Evolutionary conservation across 2,888 invertebrate species (phyloP), one percentile per base, ranked within the genome.

Genomic region (Zygaena filipendulae): DNA sequence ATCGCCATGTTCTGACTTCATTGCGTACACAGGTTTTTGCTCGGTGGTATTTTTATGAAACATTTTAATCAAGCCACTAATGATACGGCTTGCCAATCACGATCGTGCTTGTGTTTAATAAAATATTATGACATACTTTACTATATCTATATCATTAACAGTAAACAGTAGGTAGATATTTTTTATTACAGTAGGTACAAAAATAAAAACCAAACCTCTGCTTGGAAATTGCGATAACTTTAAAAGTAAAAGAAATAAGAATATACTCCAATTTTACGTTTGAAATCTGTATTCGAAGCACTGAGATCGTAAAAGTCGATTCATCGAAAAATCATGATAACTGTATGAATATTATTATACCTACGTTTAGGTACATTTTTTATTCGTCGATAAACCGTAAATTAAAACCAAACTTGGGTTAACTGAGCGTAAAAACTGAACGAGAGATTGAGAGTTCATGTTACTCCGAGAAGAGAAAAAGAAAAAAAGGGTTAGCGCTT

Each of bases 381-480:
- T 70, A 57, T 66, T 66, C 60, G 43, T 47, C 67, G 59, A 69
- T 70, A 67, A 71, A 16, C 70, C 74, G 59, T 74, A 75, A 75
- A 75, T 74, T 70, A 66, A 59, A 56, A 52, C 36, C 57, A 57
- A 50, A 58, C 53, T 54, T 51, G 50, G 59, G 56, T 67, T 56
- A 69, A 77, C 69, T 52, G 69, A 68, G 70, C 71, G 71, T 74
- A 63, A 71, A 75, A 75, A 69, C 69, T 68, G 58, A 58, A 56
- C 59, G 48, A 56, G 60, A 58, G 59, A 68, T 69, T 69, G 67
- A 63, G 64, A 68, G 72, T 71, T 74, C 72, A 67, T 66, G 68
- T 72, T 74, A 68, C 71, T 63, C 45, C 51, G 42, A 59, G 66
- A 64, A 58, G 46, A 47, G 59, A 68, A 66, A 59, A 66, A 43